Conservation (phyloP, 2,888 invertebrate genomes). For the Drosophila parthenogenetica region DNA sequence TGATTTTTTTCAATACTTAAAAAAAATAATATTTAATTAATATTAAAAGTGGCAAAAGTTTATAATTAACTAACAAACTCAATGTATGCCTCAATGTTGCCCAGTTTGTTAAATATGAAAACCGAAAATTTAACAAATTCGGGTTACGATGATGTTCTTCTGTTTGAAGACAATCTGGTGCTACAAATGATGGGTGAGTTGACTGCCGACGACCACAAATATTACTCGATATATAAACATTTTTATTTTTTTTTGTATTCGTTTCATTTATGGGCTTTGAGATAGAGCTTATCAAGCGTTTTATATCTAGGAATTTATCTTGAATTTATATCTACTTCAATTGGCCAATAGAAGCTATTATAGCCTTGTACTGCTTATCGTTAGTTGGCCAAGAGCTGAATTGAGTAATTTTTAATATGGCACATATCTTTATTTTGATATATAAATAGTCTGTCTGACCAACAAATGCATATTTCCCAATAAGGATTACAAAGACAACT, state of each 20-base stretch:
- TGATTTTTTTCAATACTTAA: background rate
- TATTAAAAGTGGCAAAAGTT: constrained; percentile 25
- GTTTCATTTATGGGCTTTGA: background rate
- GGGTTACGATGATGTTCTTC: constrained; percentile 83
- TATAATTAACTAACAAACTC: constrained; percentile 15
- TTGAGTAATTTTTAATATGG: background rate
- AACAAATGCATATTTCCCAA: too few species aligned
- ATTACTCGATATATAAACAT: background rate
- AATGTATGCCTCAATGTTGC: constrained; percentile 75
- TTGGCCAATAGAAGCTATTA: constrained; percentile 32
- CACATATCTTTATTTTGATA: background rate
- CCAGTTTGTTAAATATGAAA: constrained; percentile 84
- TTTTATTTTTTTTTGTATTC: background rate
- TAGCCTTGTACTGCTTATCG: constrained; percentile 33
- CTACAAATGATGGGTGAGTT: constrained; percentile 84
- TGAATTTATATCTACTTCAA: constrained; percentile 26
- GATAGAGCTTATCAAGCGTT: constrained; percentile 10
- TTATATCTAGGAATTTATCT: constrained; percentile 35
- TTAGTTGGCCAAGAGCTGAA: constrained; percentile 6
- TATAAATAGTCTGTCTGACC: too few species aligned
- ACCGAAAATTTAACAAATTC: constrained; percentile 82
- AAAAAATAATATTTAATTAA: too few species aligned
- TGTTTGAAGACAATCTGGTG: constrained; percentile 83
- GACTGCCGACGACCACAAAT: background rate
- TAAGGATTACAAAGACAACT: background rate